phyloP scores from a whole-genome alignment of 2,797 vertebrate genomes.

The Sardinella longiceps region DNA sequence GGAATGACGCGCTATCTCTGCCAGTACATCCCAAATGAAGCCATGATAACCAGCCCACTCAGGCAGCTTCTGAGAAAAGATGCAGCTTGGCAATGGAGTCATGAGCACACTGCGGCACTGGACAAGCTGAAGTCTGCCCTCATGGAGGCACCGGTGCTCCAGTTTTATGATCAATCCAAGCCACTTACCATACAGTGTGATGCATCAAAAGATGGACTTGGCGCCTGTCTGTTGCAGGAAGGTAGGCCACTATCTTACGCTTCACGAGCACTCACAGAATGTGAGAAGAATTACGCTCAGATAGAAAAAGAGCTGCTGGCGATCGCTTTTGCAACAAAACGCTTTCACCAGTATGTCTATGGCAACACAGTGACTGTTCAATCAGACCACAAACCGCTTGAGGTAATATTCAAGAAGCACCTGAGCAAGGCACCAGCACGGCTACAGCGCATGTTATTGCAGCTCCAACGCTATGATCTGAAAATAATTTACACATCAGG shows the following conservation, averaged over 20 bases:
- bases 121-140: no score
- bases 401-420: conserved; percentile 41
- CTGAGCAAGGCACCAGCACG: conserved; percentile 35
- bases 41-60: conserved; percentile 34
- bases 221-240: conserved; percentile 37
- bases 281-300: conserved; percentile 36
- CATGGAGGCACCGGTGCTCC: no score
- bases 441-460: conserved; percentile 34
- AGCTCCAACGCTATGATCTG: conserved; percentile 36
- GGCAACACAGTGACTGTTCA: conserved; percentile 33
- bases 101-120: no score
- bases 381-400: conserved; percentile 43
- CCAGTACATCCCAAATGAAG: conserved; percentile 29
- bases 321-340: conserved; percentile 36
- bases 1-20: conserved; percentile 41
- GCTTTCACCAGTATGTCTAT: conserved; percentile 41
- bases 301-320: conserved; percentile 45
- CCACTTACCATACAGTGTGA: no score
- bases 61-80: no score
- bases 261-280: background rate
- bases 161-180: no score
- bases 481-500: conserved; percentile 8
- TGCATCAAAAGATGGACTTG: conserved; percentile 20
- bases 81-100: no score
- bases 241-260: background rate